A percentile compares a stretch with the other conserved stretches of the same genome.
phyloP scores from a whole-genome alignment of 2,888 invertebrate genomes.

The Cinara cedri region DNA sequence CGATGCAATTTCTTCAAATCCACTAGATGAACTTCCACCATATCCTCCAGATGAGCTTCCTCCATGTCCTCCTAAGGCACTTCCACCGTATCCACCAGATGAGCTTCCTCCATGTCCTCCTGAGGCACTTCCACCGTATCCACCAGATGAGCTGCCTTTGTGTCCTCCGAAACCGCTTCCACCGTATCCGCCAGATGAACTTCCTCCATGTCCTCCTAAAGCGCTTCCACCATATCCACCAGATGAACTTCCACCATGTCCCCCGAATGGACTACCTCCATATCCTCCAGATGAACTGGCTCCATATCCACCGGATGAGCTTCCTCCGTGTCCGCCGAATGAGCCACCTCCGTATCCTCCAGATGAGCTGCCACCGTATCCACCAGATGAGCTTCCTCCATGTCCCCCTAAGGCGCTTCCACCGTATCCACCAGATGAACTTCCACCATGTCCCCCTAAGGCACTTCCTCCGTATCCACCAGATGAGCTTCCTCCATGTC shows the following conservation, averaged over 20 bases:
- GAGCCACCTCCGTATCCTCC: neutral
- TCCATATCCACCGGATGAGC: slow-evolving; percentile 10
- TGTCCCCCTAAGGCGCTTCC: slow-evolving; percentile 9
- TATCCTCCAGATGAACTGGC: slow-evolving; percentile 1
- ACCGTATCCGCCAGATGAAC: slow-evolving; percentile 5
- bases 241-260: slow-evolving; percentile 7
- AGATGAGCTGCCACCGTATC: neutral
- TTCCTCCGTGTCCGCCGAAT: slow-evolving; percentile 6
- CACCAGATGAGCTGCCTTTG: neutral
- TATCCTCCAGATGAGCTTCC: slow-evolving; percentile 8
- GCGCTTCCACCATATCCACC: slow-evolving; percentile 9
- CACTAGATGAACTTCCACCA: slow-evolving; percentile 20
- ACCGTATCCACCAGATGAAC: neutral
- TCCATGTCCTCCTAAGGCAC: neutral
- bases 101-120: slow-evolving; percentile 27
- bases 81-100: neutral
- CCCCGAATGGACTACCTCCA: neutral
- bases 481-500: neutral
- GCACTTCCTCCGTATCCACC: neutral
- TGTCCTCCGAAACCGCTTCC: neutral
- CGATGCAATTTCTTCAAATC: neutral
- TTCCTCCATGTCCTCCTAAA: slow-evolving; percentile 16
- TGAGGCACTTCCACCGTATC: too few relatives aligned
- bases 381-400: neutral
- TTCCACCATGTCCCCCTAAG: neutral